These are phyloP conservation scores for Stratiomys singularior DNA, from an alignment of 2,888 invertebrate species.

Conservation along the genomic window DNA sequence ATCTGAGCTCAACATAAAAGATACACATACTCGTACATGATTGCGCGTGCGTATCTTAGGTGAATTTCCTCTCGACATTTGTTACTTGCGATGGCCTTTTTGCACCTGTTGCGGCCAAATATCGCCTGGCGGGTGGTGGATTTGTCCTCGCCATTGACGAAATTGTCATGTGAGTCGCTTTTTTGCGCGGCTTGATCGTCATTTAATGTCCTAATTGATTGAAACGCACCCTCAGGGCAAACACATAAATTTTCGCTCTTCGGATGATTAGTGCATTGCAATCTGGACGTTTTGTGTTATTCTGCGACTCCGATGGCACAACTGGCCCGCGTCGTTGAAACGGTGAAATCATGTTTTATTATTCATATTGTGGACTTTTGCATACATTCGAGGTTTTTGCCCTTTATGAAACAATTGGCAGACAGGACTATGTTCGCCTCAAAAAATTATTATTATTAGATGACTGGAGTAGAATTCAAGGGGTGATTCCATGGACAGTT, in stretches of 20 bases:
- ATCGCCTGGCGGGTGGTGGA: constrained; percentile 9
- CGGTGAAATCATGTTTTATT: neutral
- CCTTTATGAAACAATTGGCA: neutral
- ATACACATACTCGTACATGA: neutral
- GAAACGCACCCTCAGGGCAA: constrained; percentile 40
- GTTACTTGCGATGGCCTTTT: constrained; percentile 25
- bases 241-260: constrained; percentile 18
- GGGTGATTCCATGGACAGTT: too few relatives aligned
- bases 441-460: too few relatives aligned
- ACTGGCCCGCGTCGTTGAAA: neutral
- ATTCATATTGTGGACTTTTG: neutral
- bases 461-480: too few relatives aligned
- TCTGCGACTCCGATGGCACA: neutral
- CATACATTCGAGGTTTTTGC: constrained; percentile 6
- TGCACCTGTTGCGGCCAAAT: constrained; percentile 25
- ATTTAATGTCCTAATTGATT: constrained; percentile 22
- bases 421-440: too few relatives aligned
- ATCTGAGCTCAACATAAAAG: neutral
- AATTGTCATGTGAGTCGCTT: constrained; percentile 22
- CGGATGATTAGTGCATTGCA: neutral
- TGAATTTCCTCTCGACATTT: constrained; percentile 29
- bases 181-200: neutral
- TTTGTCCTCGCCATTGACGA: constrained; percentile 31
- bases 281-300: constrained; percentile 11
- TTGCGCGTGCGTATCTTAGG: constrained; percentile 15